Evolutionary conservation across 2,113 vertebrate species (phyloP).

Genomic region (Sinocyclocheilus maitianheensis): DNA sequence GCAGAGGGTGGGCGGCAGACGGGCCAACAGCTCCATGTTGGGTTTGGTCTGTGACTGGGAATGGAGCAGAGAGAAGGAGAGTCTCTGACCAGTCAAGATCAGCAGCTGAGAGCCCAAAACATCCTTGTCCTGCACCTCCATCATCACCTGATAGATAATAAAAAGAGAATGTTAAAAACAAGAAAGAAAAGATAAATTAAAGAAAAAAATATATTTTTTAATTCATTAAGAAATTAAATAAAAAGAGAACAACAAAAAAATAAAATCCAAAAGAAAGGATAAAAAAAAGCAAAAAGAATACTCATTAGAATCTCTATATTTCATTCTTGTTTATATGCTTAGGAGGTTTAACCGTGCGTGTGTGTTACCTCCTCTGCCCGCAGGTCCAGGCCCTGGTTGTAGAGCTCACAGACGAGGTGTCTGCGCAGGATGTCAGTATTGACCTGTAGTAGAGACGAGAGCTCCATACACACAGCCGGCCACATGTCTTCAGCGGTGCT

Average conservation of each 20-base stretch:
- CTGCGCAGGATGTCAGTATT: slow-evolving; percentile 84
- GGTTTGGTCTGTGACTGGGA: slow-evolving; percentile 82
- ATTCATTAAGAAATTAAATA: not conserved
- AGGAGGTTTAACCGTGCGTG: not conserved
- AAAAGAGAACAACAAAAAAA: no score
- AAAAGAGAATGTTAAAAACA: not conserved
- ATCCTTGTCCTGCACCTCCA: slow-evolving; percentile 91
- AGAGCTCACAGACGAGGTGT: slow-evolving; percentile 92
- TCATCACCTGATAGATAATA: slow-evolving; percentile 77
- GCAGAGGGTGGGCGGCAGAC: slow-evolving; percentile 89
- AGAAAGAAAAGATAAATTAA: no score
- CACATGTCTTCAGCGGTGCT: slow-evolving; percentile 81
- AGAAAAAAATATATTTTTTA: not conserved
- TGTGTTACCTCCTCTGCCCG: slow-evolving; percentile 86
- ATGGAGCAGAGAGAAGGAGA: slow-evolving; percentile 85
- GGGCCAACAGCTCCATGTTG: slow-evolving; percentile 89
- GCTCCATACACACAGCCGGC: slow-evolving; percentile 83
- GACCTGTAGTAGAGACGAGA: slow-evolving; percentile 88
- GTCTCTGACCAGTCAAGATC: slow-evolving; percentile 88
- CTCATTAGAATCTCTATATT: not conserved
- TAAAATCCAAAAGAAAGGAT: not conserved
- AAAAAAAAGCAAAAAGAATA: not conserved
- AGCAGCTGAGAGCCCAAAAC: slow-evolving; percentile 94
- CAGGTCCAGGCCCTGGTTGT: slow-evolving; percentile 88
- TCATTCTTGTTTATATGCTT: not conserved